Conservation (phyloP, 2,888 invertebrate genomes). For the Pseudococcus longispinus region DNA sequence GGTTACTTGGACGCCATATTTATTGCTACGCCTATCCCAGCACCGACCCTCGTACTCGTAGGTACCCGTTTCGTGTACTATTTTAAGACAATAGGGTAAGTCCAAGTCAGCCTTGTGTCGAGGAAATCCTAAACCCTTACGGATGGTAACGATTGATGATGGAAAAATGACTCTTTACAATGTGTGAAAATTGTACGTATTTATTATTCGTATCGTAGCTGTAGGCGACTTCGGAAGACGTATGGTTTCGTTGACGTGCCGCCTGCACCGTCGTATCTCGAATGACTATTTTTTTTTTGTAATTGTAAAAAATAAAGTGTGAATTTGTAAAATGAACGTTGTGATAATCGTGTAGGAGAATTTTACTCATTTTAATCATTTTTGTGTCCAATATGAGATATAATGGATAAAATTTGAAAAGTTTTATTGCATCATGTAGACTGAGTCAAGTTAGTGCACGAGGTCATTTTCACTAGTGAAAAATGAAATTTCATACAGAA, state of each 20-base stretch:
- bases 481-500: too few relatives aligned
- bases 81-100: conserved; percentile 31
- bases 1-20: conserved; percentile 41
- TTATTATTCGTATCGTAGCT: too few relatives aligned
- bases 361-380: not conserved
- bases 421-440: too few relatives aligned
- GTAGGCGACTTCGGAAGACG: not conserved
- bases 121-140: conserved; percentile 5
- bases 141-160: conserved; percentile 35
- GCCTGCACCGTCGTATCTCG: not conserved
- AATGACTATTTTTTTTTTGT: not conserved
- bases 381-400: not conserved
- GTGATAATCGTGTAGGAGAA: not conserved
- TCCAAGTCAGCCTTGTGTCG: not conserved
- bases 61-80: not conserved
- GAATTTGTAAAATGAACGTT: conserved; percentile 3
- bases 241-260: not conserved
- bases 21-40: conserved; percentile 1
- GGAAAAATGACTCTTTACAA: conserved; percentile 35
- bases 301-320: conserved; percentile 21
- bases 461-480: too few relatives aligned
- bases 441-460: too few relatives aligned
- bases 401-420: too few relatives aligned
- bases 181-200: conserved; percentile 20
- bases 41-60: not conserved